Evolutionary conservation across 2,113 vertebrate genomes (phyloP).

Genomic region (Tachuris rubrigastra): DNA sequence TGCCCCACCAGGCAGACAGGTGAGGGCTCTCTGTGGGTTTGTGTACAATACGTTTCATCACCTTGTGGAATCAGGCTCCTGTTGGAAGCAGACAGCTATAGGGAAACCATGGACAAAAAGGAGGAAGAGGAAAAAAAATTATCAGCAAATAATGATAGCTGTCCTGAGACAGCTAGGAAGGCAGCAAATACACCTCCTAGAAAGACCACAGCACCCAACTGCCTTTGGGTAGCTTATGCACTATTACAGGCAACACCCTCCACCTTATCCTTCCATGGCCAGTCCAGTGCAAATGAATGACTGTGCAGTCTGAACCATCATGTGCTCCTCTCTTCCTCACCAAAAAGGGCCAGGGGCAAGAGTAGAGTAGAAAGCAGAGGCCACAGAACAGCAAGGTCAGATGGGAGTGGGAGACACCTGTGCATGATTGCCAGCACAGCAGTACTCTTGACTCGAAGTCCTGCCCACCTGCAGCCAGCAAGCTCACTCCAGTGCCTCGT

Average conservation of each 20-base stretch:
- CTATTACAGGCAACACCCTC: neutral
- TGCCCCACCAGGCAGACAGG: neutral
- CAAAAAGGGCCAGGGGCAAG: neutral
- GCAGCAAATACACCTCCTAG: neutral
- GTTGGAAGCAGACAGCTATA: slow-evolving; percentile 5
- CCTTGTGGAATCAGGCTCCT: slow-evolving; percentile 13
- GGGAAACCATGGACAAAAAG: neutral
- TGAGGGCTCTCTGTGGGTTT: neutral
- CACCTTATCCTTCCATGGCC: neutral
- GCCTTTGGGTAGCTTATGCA: neutral
- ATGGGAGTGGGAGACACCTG: neutral
- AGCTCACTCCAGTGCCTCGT: slow-evolving; percentile 42
- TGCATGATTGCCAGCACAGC: neutral
- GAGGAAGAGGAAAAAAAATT: neutral
- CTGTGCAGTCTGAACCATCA: neutral
- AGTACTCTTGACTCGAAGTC: neutral
- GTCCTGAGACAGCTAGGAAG: neutral
- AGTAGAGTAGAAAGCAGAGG: slow-evolving; percentile 19
- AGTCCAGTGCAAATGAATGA: slow-evolving; percentile 6
- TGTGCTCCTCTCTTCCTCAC: neutral
- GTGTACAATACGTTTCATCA: neutral
- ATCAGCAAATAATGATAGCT: neutral
- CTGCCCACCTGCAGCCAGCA: neutral
- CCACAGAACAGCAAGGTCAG: neutral
- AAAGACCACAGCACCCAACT: neutral